Evolutionary conservation across 2,888 invertebrate species (phyloP).

Genomic region (Volucella zonaria): DNA sequence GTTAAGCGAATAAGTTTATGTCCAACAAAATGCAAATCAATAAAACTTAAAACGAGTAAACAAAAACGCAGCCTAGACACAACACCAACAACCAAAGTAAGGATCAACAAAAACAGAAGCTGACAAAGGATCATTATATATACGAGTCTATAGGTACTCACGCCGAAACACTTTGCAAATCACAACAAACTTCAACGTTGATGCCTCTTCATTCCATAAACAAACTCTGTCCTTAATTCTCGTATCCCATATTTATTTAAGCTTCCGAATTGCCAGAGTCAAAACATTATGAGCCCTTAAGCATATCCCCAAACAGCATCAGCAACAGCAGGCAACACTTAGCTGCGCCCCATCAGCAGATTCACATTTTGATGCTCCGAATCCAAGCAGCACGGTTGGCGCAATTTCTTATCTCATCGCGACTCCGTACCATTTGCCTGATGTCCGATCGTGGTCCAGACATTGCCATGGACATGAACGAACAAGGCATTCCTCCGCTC

Average conservation of each 20-base stretch:
- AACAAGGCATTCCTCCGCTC: neutral
- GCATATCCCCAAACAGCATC: neutral
- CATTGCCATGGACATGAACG: neutral
- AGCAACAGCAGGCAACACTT: slow-evolving; percentile 31
- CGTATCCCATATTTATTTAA: slow-evolving; percentile 59
- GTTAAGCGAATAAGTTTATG: no score
- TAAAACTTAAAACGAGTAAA: neutral
- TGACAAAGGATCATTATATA: neutral
- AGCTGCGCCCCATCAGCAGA: slow-evolving; percentile 56
- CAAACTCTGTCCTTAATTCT: slow-evolving; percentile 13
- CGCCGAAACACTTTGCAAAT: slow-evolving; percentile 8
- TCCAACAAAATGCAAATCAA: no score
- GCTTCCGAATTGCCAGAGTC: slow-evolving; percentile 66
- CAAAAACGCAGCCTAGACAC: neutral
- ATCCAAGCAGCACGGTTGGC: slow-evolving; percentile 13
- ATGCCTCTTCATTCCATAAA: slow-evolving; percentile 29
- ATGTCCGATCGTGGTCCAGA: slow-evolving; percentile 39
- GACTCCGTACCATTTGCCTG: slow-evolving; percentile 35
- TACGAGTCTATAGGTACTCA: slow-evolving; percentile 2
- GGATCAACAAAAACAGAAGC: slow-evolving; percentile 47
- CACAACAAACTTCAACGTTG: slow-evolving; percentile 31
- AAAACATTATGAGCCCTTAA: slow-evolving; percentile 50
- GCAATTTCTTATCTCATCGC: slow-evolving; percentile 53
- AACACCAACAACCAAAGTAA: neutral
- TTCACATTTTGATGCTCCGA: slow-evolving; percentile 44